Evolutionary conservation across 1,140 invertebrate species (phyloP).

Genomic region (Octopus sinensis): DNA sequence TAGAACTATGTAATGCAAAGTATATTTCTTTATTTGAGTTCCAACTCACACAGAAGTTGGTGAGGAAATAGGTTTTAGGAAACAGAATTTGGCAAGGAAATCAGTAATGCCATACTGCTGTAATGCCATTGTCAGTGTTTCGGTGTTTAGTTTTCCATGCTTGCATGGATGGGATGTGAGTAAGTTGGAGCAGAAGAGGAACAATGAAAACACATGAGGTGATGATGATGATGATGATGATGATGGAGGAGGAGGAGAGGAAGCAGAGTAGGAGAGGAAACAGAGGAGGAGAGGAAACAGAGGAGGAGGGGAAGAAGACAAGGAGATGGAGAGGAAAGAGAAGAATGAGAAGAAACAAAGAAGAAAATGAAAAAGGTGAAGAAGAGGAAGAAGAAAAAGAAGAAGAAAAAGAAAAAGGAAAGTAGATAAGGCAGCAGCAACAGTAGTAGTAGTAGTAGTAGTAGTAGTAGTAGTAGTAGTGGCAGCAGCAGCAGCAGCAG

Average conservation of each 20-base stretch:
- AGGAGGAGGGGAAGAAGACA: not conserved
- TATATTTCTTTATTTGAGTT: no score
- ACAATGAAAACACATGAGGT: no score
- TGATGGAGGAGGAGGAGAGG: not conserved
- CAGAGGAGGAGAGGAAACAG: not conserved
- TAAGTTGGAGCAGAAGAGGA: no score
- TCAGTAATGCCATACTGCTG: no score
- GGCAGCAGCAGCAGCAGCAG: not conserved
- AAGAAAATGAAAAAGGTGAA: not conserved
- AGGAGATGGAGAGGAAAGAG: not conserved
- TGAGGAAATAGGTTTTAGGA: no score
- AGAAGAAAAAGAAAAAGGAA: not conserved
- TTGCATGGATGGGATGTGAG: no score
- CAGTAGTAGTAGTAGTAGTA: not conserved
- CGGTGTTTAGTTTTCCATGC: no score
- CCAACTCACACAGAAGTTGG: no score
- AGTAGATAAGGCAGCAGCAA: not conserved
- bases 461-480: not conserved
- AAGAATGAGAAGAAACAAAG: not conserved
- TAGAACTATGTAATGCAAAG: no score
- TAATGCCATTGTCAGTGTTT: no score
- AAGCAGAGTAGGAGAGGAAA: not conserved
- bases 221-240: no score
- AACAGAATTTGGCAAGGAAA: no score
- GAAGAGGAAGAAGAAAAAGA: not conserved